A percentile compares a stretch with the other conserved stretches of the same genome.
phyloP scores from a whole-genome alignment of 2,797 vertebrate genomes.

The Adelosebastes latens region DNA sequence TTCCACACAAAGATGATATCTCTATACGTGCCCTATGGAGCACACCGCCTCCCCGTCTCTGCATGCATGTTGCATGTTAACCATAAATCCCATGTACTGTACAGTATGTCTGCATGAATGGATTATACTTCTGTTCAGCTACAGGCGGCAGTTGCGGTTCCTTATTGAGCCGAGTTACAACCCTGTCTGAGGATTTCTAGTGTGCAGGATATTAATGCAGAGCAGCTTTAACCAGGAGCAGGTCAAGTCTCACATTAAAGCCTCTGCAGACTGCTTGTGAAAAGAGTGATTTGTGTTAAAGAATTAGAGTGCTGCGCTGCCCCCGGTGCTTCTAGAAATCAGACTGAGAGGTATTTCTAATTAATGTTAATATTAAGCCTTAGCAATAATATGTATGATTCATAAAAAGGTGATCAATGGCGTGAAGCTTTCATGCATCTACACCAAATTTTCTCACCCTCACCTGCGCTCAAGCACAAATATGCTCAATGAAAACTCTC shows the following conservation, averaged over 20 bases:
- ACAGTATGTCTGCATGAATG: constrained; percentile 17
- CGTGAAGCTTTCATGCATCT: constrained; percentile 43
- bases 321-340: not conserved
- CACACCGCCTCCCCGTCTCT: constrained; percentile 16
- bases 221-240: constrained; percentile 42
- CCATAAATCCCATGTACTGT: constrained; percentile 26
- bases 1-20: constrained; percentile 45
- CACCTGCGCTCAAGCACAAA: constrained; percentile 27
- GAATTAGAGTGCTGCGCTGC: not conserved
- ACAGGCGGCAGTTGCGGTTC: not conserved
- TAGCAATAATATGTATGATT: constrained; percentile 41
- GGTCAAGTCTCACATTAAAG: constrained; percentile 44
- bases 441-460: constrained; percentile 26
- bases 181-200: constrained; percentile 11
- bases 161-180: constrained; percentile 13
- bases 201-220: constrained; percentile 28
- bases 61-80: constrained; percentile 45
- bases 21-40: constrained; percentile 15
- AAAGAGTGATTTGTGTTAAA: constrained; percentile 18
- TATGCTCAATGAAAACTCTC: constrained; percentile 37
- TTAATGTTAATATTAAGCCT: constrained; percentile 42
- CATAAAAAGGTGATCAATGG: constrained; percentile 44
- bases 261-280: constrained; percentile 11
- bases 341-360: constrained; percentile 17
- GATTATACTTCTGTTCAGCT: constrained; percentile 14